These are phyloP conservation scores for Proisotoma minuta DNA, from an alignment of 2,888 invertebrate genomes.

Conservation along the genomic window DNA sequence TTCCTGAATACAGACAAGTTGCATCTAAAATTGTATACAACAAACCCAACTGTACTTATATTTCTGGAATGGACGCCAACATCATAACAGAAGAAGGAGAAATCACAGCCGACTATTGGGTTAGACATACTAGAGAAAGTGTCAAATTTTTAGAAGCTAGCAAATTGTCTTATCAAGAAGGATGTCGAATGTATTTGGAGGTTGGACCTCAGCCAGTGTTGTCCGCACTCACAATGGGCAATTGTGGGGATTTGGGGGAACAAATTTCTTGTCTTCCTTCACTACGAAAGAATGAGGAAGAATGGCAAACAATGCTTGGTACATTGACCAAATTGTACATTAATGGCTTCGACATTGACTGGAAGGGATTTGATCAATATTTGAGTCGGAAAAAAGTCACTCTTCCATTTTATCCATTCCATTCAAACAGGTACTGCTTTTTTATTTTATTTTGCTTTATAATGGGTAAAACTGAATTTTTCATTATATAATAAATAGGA, in stretches of 20 bases:
- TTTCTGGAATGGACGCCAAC: constrained; percentile 32
- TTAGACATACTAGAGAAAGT: constrained; percentile 30
- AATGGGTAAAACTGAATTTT: no score
- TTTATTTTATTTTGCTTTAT: no score
- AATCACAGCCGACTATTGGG: constrained; percentile 30
- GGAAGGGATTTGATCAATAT: constrained; percentile 21
- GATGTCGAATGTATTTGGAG: constrained; percentile 26
- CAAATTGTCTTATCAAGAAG: constrained; percentile 8
- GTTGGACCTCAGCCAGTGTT: constrained; percentile 37
- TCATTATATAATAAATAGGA: no score
- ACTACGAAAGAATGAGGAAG: constrained; percentile 23
- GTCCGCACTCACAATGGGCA: constrained; percentile 30
- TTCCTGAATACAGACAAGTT: constrained; percentile 9
- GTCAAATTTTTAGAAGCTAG: constrained; percentile 31
- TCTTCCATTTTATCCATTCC: constrained; percentile 33
- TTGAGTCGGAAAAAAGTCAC: constrained; percentile 17
- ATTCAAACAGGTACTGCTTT: no score
- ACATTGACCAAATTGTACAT: constrained; percentile 26
- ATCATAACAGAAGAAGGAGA: neutral
- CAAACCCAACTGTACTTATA: constrained; percentile 20
- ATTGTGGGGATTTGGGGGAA: neutral
- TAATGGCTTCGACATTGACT: constrained; percentile 24
- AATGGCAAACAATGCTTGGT: constrained; percentile 21
- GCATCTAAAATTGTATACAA: neutral
- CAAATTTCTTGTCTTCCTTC: constrained; percentile 24